A percentile compares a stretch with the other conserved stretches of the same genome.
phyloP scores from a whole-genome alignment of 2,888 invertebrate genomes.

The Rhingia rostrata region DNA sequence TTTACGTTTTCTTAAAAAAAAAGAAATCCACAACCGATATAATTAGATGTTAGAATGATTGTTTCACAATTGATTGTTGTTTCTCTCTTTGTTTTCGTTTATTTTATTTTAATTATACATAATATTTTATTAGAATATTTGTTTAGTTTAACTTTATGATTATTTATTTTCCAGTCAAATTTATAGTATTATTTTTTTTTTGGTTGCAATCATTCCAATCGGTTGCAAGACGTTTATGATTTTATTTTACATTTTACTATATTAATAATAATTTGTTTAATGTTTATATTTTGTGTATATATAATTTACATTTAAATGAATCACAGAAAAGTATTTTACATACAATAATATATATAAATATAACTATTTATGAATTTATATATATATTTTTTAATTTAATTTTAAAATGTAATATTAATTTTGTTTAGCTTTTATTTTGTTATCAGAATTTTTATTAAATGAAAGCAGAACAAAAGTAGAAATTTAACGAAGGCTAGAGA shows the following conservation, averaged over 20 bases:
- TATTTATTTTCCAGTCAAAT: conserved; percentile 67
- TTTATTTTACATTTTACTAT: conserved; percentile 56
- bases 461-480: conserved; percentile 6
- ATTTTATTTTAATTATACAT: conserved; percentile 41
- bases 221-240: conserved; percentile 56
- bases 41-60: conserved; percentile 76
- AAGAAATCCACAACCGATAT: conserved; percentile 73
- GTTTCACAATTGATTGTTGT: conserved; percentile 77
- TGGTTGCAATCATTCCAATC: conserved; percentile 60
- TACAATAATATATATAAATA: conserved; percentile 73
- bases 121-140: conserved; percentile 25
- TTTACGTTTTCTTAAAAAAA: conserved; percentile 28
- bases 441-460: conserved; percentile 44
- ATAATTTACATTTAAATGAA: conserved; percentile 76
- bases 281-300: conserved; percentile 66
- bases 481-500: conserved; percentile 13
- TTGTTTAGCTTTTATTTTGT: conserved; percentile 36
- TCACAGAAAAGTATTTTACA: conserved; percentile 76
- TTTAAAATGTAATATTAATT: conserved; percentile 38
- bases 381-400: conserved; percentile 35
- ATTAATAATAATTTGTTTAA: conserved; percentile 51
- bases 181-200: conserved; percentile 15
- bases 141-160: conserved; percentile 35
- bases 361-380: conserved; percentile 69
- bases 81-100: conserved; percentile 59